Percentiles rank a stretch among this genome's conserved stretches.
Conservation (phyloP, 2,888 invertebrate species). For the Eutolmus rufibarbis region DNA sequence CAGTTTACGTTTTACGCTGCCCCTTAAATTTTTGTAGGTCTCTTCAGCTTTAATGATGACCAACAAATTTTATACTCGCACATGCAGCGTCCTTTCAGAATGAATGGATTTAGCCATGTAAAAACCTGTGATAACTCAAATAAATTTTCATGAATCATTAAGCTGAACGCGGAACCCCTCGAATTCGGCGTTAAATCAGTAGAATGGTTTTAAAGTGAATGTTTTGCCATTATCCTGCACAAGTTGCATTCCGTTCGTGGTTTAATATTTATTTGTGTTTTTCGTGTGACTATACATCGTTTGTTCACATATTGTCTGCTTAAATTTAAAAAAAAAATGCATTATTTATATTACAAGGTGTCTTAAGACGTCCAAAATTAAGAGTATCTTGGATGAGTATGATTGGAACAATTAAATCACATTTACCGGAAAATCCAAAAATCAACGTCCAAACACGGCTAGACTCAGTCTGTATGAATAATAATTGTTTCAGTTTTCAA, state of each 20-base stretch:
- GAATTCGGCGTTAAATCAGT: background rate
- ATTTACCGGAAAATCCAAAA: too few species aligned
- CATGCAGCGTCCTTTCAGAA: background rate
- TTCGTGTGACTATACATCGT: background rate
- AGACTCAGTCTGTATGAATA: too few species aligned
- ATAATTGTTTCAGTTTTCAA: too few species aligned
- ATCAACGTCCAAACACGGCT: too few species aligned
- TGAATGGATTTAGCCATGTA: background rate
- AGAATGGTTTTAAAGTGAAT: background rate
- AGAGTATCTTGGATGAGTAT: background rate
- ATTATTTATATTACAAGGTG: background rate
- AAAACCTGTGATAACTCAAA: background rate
- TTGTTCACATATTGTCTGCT: background rate
- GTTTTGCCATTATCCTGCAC: background rate
- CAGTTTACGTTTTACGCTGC: background rate
- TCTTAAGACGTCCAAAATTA: background rate
- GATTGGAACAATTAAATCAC: too few species aligned
- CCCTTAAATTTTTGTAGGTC: background rate
- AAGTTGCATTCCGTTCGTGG: background rate
- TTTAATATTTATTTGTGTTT: background rate
- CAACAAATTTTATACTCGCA: background rate
- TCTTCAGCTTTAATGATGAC: background rate
- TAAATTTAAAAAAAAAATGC: background rate
- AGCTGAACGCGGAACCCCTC: background rate
- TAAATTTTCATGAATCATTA: conserved; percentile 29